These are phyloP conservation scores for Diachasmimorpha longicaudata DNA, from an alignment of 1,140 invertebrate species.

Conservation along the genomic window DNA sequence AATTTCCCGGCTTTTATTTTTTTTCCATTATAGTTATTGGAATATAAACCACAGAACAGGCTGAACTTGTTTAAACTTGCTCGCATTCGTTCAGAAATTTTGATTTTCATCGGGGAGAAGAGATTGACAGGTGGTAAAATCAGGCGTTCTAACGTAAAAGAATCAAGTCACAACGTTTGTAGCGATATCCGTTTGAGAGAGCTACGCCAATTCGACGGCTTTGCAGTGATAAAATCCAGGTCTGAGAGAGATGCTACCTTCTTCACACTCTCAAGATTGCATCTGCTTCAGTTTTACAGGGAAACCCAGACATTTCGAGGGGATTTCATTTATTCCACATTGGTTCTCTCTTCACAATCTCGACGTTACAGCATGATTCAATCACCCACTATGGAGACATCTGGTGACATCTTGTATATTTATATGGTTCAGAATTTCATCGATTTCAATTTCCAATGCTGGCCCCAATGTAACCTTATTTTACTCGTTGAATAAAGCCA, in stretches of 20 bases:
- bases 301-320: neutral
- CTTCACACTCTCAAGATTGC: neutral
- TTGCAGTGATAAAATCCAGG: neutral
- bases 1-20: neutral
- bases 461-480: neutral
- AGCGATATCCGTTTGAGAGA: neutral
- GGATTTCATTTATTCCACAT: neutral
- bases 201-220: neutral
- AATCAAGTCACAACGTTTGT: conserved; percentile 5
- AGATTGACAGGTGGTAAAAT: neutral
- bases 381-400: neutral
- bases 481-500: too few relatives aligned
- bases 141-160: neutral
- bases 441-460: neutral
- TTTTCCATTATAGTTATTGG: neutral
- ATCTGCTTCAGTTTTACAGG: conserved; percentile 4
- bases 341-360: neutral
- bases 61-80: too few relatives aligned
- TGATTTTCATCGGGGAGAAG: neutral
- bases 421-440: neutral
- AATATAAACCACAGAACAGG: neutral
- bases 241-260: neutral
- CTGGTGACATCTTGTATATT: neutral
- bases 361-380: neutral
- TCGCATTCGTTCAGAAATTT: neutral